Base-by-base conservation (phyloP, 2,888 invertebrate species). In the Dendrolimus pini region DNA sequence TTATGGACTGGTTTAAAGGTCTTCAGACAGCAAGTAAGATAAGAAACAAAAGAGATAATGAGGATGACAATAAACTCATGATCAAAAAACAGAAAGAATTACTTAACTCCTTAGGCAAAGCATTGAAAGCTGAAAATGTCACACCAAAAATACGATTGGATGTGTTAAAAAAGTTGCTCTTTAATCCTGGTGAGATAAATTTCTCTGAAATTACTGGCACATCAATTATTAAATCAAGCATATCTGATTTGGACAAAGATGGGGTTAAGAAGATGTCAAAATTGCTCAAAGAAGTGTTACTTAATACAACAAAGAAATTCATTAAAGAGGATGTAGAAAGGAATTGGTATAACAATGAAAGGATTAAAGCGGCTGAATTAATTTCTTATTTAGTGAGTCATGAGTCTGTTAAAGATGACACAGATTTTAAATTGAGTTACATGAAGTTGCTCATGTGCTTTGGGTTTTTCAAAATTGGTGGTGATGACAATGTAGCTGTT, bases 201-300 rank as follows among this genome's bases (percentile, higher is more conserved):
- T 94, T 96, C 62, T 95, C 95, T 70, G 95, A 95, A 82, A 93
- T 93, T 42, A 94, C 95, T 18, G 92, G 93, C 10, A 93, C 92
- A 12, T 93, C 93, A 67, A 76, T 95, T 55, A 82, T 95, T 0
- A 94, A 94, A 73, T 91, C 93, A 57, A 88, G 95, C 9, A 93
- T 93, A n/a, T 83, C 88, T 1, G 92, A 91, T 75, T 83, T 95
- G 60, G 91, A 92, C 60, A 80, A 79, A 8, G 91, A 92, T 56
- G 93, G 94, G 8, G 91, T 95, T 0, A 93, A 93, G 70, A 92
- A 92, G 72, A 81, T 95, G 65, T 92, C 93, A 0, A 89, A 92
- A 65, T 74, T 93, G 41, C 94, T 94, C 61, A 92, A 89, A 74
- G 92, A 92, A 55, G 93, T 95, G 8, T 85, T 94, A 52, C 73